Evolutionary conservation across 1,140 invertebrate species (phyloP), one percentile per base, ranked within the genome.

Genomic region (Coelopa frigida): DNA sequence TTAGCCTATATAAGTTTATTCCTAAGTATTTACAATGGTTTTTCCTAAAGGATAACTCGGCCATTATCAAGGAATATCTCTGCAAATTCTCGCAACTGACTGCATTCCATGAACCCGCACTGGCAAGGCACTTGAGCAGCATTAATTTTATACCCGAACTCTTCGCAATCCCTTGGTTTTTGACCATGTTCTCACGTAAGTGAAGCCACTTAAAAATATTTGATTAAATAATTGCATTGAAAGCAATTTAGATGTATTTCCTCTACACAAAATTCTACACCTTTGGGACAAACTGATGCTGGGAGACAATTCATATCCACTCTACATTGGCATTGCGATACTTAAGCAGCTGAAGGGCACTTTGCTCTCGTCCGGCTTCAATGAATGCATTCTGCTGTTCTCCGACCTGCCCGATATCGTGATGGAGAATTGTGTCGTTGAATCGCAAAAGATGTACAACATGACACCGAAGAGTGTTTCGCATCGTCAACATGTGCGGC

Each of bases 121-220:
- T 99, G 33, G 88, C 89, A 1, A 92, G 87, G 70, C 95, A 98
- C 74, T 73, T 99, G 26, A 80, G 87, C 55, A 83, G 83, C 5
- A 97, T 98, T 54, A 89, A 85, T 57, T 99, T 99, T 70, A 89
- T 95, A 55, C 94, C 96, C 0, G 94, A 99, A 75, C 73, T 99
- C 2, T 99, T 98, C 74, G 92, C 96, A n/a, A 98, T 99, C 69
- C 95, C 96, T 0, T 99, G 96, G 96, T 98, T 99, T 71, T 74
- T 99, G 5, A 99, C 96, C 8, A 97, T 98, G 91, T 99, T 98
- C 76, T 96, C 95, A 46, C 95, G 91, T 96, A 78, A 84, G 87
- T 85, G 48, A 33, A n/a, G n/a, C n/a, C n/a, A n/a, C n/a, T n/a
- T n/a, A n/a, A n/a, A n/a, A n/a, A n/a, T 26, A 31, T 43, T 10